Base-by-base conservation (phyloP, 2,888 invertebrate genomes). In the Prosapia bicincta region DNA sequence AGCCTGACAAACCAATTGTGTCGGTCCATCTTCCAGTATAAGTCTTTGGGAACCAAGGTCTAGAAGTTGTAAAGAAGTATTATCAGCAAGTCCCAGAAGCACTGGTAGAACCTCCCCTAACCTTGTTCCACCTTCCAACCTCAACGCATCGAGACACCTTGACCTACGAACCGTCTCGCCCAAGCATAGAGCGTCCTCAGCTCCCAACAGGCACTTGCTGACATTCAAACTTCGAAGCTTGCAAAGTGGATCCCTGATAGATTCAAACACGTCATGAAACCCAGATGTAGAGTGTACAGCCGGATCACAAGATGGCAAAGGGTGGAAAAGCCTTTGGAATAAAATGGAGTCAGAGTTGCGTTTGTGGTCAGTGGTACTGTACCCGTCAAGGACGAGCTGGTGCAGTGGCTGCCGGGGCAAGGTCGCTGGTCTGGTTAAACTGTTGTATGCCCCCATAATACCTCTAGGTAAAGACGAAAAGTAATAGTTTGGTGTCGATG, bases 61-160 rank as follows among this genome's bases (percentile, higher is more conserved):
- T 26, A 88, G 83, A 81, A 88, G 85, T 81, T 88, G 88, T 28
- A 88, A 83, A 76, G 86, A 85, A 1, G 85, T 84, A 65, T 88
- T 88, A 81, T 88, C 88, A 76, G 87, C 87, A 26, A 88, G 84
- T 20, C 87, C 88, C 69, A 88, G 82, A 7, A 88, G 84, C 66
- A 88, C 85, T 1, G 88, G 88, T 81, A 88, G 85, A 69, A 88
- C 86, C 82, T 88, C 88, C 78, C 86, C 86, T 68, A 88, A 84
- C 66, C 88, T 83, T 65, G 88, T 87, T 54, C 87, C 86, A 1
- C 88, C 88, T 79, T 88, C 88, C 78, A 88, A 85, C 77, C 88
- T 85, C 32, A 88, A 83, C 15, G 88, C 88, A 79, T 88, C 87
- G 78, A 88, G 83, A 78, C 86, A 86, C 26, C 85, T 85, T 15